These are phyloP conservation scores for Ganaspis brasiliensis DNA, from an alignment of 2,888 invertebrate genomes.

Conservation along the genomic window DNA sequence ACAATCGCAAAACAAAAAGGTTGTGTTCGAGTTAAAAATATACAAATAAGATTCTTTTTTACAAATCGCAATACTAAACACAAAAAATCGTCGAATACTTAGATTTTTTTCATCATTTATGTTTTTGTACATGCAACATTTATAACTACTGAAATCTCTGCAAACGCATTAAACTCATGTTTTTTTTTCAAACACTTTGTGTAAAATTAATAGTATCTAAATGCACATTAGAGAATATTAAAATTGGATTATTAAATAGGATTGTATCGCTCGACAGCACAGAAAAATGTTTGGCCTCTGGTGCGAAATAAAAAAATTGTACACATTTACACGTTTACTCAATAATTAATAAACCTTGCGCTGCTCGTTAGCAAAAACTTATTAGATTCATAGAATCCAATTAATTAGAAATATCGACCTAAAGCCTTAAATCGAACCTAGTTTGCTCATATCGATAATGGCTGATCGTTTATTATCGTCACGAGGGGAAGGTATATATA, in stretches of 20 bases:
- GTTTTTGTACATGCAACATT: constrained; percentile 29
- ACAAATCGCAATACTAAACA: background rate
- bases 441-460: constrained; percentile 26
- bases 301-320: constrained; percentile 41
- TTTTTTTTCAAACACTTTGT: constrained; percentile 15
- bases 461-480: constrained; percentile 11
- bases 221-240: constrained; percentile 28
- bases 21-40: constrained; percentile 23
- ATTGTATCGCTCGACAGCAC: constrained; percentile 17
- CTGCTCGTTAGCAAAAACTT: constrained; percentile 34
- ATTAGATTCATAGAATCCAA: constrained; percentile 42
- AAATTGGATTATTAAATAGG: constrained; percentile 32
- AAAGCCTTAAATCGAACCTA: constrained; percentile 42
- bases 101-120: background rate
- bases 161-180: constrained; percentile 2
- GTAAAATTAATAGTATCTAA: constrained; percentile 24
- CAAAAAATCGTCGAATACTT: background rate
- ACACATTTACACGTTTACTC: constrained; percentile 31
- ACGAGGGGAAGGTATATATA: constrained; percentile 8
- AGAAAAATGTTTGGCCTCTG: constrained; percentile 31
- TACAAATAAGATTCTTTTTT: constrained; percentile 27
- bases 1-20: constrained; percentile 40
- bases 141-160: constrained; percentile 21
- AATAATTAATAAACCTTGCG: constrained; percentile 34
- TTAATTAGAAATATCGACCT: constrained; percentile 37